These are phyloP conservation scores for Sciurus carolinensis DNA, from an alignment of 2,797 vertebrate species.

Conservation along the genomic window DNA sequence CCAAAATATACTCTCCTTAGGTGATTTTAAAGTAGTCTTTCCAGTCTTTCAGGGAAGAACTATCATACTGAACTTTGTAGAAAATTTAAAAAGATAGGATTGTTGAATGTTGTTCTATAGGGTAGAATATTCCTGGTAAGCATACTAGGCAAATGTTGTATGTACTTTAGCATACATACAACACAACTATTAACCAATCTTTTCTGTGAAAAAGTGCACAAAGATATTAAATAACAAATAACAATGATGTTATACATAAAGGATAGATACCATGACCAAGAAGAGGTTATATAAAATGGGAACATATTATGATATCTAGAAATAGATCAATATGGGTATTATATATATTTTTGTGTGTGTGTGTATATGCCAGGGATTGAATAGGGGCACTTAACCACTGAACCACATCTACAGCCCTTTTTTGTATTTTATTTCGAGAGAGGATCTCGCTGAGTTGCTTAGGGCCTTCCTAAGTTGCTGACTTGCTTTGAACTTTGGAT, in stretches of 20 bases:
- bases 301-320: background rate
- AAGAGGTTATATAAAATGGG: background rate
- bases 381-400: too few species aligned
- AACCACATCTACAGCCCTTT: too few species aligned
- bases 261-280: background rate
- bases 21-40: background rate
- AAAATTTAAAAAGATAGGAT: background rate
- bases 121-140: background rate
- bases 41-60: background rate
- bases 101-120: slow-evolving; percentile 2
- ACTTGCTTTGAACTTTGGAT: too few species aligned
- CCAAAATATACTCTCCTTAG: background rate
- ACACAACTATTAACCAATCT: background rate
- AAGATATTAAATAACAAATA: slow-evolving; percentile 10
- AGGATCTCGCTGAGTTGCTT: too few species aligned
- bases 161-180: too few species aligned
- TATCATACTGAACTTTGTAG: background rate
- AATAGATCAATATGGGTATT: background rate
- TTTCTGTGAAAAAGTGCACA: background rate
- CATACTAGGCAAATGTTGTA: background rate
- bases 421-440: too few species aligned
- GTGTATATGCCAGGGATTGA: too few species aligned
- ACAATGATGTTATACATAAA: background rate
- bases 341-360: too few species aligned
- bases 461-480: too few species aligned